phyloP scores from a whole-genome alignment of 2,797 vertebrate species.

The Chromobotia macracanthus region DNA sequence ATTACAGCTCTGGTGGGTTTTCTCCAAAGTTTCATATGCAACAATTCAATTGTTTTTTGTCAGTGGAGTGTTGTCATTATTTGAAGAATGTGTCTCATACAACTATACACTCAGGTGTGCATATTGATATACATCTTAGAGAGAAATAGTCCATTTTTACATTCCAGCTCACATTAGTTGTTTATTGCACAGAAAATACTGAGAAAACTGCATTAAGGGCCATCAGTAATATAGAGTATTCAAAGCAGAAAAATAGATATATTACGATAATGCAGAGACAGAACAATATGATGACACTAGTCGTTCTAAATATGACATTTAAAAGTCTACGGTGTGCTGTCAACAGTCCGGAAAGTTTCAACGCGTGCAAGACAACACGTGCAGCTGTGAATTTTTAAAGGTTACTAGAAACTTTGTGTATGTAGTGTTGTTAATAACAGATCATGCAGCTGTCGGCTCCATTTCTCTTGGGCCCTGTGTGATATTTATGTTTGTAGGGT shows the following conservation, averaged over 20 bases:
- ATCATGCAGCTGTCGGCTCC: constrained; percentile 24
- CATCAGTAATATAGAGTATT: not conserved
- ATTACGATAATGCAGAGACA: not conserved
- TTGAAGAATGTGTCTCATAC: not conserved
- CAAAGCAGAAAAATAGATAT: not conserved
- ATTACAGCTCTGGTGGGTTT: not conserved
- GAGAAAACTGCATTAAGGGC: not conserved
- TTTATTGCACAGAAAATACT: not conserved
- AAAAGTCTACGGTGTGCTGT: not conserved
- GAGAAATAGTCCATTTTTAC: not conserved
- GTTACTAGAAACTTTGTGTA: constrained; percentile 41
- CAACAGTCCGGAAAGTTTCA: not conserved
- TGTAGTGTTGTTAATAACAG: constrained; percentile 42
- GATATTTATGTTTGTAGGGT: constrained; percentile 41
- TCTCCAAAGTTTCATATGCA: not conserved
- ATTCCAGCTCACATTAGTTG: not conserved
- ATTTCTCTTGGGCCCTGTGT: constrained; percentile 35
- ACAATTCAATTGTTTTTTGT: not conserved
- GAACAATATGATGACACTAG: not conserved
- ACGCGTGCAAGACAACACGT: constrained; percentile 15
- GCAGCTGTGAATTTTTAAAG: constrained; percentile 47
- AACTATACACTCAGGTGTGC: not conserved
- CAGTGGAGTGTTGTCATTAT: not conserved
- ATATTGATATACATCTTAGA: not conserved
- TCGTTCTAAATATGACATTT: constrained; percentile 24